Evolutionary conservation across 2,113 vertebrate genomes (phyloP).

Genomic region (Mobula birostris): DNA sequence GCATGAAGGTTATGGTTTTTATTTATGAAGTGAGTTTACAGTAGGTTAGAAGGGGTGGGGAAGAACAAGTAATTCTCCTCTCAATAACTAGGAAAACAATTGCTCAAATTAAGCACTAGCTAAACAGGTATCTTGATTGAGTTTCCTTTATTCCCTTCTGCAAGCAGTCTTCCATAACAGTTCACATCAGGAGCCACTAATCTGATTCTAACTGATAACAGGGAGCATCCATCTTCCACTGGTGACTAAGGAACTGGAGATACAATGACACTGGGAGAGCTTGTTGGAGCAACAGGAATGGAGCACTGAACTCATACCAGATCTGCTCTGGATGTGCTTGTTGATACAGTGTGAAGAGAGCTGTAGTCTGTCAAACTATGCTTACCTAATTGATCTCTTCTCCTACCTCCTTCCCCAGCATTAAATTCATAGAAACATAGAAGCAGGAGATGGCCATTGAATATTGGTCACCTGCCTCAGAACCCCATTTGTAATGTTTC

Average conservation of each 20-base stretch:
- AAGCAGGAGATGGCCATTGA: too few species aligned
- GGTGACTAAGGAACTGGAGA: background rate
- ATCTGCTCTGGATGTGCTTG: background rate
- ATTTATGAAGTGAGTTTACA: background rate
- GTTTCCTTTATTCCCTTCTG: background rate
- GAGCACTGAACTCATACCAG: background rate
- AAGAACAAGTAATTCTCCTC: background rate
- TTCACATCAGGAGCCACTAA: background rate
- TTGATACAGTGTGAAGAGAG: background rate
- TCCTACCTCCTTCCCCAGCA: background rate
- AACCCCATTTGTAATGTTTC: too few species aligned
- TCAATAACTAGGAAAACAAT: background rate
- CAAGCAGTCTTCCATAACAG: too few species aligned
- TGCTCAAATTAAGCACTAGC: background rate
- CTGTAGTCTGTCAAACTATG: background rate
- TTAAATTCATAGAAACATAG: background rate
- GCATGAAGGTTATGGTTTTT: background rate
- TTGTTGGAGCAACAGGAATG: background rate
- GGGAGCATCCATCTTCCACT: background rate
- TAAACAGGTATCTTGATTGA: background rate
- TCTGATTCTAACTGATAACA: background rate
- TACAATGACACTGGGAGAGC: background rate
- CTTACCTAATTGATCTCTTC: background rate
- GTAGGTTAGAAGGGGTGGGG: too few species aligned
- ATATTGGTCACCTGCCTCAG: too few species aligned